Conservation (phyloP, 2,113 vertebrate genomes). For the Limanda limanda region DNA sequence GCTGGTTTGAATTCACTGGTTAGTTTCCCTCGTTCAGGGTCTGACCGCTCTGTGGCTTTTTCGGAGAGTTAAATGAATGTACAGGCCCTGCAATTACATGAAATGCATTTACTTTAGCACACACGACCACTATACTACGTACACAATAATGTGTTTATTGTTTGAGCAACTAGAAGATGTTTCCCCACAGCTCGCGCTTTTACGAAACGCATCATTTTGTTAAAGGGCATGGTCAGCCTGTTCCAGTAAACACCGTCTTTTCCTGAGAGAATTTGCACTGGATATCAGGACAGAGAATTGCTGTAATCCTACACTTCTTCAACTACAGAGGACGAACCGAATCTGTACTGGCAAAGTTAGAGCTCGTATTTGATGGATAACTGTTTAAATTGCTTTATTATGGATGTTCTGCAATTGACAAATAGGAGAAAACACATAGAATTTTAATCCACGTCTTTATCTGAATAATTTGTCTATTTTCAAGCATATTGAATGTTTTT, state of each 20-base stretch:
- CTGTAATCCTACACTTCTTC: background rate
- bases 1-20: constrained; percentile 30
- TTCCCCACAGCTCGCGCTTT: constrained; percentile 32
- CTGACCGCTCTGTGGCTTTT: constrained; percentile 42
- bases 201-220: constrained; percentile 1
- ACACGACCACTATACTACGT: constrained; percentile 35
- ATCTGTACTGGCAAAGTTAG: background rate
- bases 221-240: constrained; percentile 45
- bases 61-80: constrained; percentile 17
- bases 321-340: background rate
- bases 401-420: background rate
- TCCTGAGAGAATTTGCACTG: background rate
- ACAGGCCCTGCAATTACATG: constrained; percentile 68
- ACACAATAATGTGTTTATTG: constrained; percentile 61
- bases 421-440: background rate
- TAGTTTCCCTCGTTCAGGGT: constrained; percentile 13
- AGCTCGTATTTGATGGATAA: background rate
- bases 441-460: background rate
- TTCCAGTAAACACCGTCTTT: constrained; percentile 35
- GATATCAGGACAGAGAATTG: background rate
- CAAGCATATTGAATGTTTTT: too few relatives aligned
- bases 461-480: background rate
- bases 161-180: constrained; percentile 51
- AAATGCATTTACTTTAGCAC: constrained; percentile 53
- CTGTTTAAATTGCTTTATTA: background rate